These are phyloP conservation scores for Solenopsis fugax DNA, from an alignment of 1,140 invertebrate genomes.

Conservation along the genomic window DNA sequence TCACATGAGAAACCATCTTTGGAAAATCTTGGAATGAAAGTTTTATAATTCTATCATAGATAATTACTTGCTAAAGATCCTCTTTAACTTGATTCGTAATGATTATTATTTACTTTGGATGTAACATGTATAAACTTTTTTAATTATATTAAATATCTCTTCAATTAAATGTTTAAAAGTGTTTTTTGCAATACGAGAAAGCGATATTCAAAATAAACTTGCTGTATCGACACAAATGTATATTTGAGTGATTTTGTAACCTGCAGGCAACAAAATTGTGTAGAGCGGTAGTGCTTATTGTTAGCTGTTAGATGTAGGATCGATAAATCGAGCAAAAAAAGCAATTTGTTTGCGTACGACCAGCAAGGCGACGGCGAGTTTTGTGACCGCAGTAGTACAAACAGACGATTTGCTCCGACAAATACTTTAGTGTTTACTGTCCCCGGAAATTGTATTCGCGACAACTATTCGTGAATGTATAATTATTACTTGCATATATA, in stretches of 20 bases:
- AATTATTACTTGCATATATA: conserved; percentile 28
- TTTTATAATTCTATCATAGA: conserved; percentile 4
- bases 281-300: background rate
- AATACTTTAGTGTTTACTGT: conserved; percentile 50
- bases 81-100: background rate
- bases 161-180: background rate
- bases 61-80: background rate
- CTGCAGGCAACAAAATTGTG: conserved; percentile 1
- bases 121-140: background rate
- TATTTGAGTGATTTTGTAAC: conserved; percentile 15
- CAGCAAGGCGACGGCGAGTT: conserved; percentile 36
- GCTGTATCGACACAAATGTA: background rate
- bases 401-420: conserved; percentile 32
- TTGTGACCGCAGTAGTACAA: conserved; percentile 21
- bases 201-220: background rate
- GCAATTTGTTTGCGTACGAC: conserved; percentile 19
- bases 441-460: conserved; percentile 22
- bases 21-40: background rate
- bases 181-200: background rate
- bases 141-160: background rate
- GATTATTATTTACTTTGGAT: background rate
- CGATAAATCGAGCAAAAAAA: conserved; percentile 39
- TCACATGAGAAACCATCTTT: background rate
- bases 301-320: conserved; percentile 10
- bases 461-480: conserved; percentile 23